These are phyloP conservation scores for Microcebus jonahi DNA, from an alignment of 2,113 vertebrate genomes.

Conservation along the genomic window DNA sequence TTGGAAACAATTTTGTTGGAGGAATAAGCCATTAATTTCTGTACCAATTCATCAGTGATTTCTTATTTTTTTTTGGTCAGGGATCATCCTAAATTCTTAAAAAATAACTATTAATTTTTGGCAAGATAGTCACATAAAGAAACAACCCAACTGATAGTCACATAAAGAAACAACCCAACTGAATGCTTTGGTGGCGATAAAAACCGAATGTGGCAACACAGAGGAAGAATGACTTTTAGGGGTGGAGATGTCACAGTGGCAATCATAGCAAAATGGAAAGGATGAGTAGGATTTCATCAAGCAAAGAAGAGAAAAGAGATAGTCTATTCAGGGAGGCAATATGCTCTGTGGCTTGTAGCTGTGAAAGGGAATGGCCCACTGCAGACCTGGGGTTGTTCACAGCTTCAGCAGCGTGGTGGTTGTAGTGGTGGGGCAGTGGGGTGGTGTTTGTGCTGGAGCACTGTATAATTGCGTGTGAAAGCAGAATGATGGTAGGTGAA, in stretches of 20 bases:
- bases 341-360: background rate
- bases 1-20: background rate
- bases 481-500: background rate
- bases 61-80: background rate
- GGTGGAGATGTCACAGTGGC: background rate
- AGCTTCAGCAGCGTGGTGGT: background rate
- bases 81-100: background rate
- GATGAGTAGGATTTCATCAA: constrained; percentile 9
- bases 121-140: background rate
- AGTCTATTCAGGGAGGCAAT: background rate
- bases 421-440: no score
- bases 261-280: background rate
- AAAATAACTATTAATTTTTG: constrained; percentile 11
- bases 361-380: background rate
- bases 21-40: background rate
- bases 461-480: background rate
- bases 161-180: background rate
- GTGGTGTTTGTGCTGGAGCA: background rate
- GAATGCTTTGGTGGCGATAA: background rate
- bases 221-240: background rate
- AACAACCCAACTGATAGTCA: background rate
- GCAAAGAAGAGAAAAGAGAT: background rate
- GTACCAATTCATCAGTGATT: background rate
- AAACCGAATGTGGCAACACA: background rate
- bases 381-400: background rate